Evolutionary conservation across 92 coral and sea anemone genomes (phyloP).

Genomic region (Umimayanthus kanabou): DNA sequence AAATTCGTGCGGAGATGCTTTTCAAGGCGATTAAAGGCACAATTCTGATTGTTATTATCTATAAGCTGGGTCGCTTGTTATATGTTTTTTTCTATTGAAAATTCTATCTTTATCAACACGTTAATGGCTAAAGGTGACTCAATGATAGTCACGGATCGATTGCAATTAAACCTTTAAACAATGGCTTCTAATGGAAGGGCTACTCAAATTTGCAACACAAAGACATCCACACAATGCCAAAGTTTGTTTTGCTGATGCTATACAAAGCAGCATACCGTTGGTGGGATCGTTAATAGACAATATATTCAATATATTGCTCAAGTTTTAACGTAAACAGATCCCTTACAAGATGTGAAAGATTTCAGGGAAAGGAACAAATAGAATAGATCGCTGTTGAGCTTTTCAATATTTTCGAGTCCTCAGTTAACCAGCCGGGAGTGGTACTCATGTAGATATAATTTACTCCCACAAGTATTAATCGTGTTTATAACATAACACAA

Average conservation of each 20-base stretch:
- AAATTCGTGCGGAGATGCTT: slow-evolving; percentile 23
- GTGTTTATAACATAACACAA: neutral
- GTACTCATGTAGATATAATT: neutral
- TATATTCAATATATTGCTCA: slow-evolving; percentile 30
- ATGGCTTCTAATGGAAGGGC: slow-evolving; percentile 59
- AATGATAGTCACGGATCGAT: slow-evolving; percentile 62
- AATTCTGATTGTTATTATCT: slow-evolving; percentile 8
- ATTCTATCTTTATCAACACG: slow-evolving; percentile 43
- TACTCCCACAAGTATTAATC: neutral
- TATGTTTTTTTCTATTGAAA: slow-evolving; percentile 31
- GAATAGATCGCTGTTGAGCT: neutral
- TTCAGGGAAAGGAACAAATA: neutral
- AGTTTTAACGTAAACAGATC: slow-evolving; percentile 33
- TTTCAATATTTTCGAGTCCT: neutral
- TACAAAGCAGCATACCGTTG: slow-evolving; percentile 24
- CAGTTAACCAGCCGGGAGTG: neutral
- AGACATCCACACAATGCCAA: slow-evolving; percentile 24
- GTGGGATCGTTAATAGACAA: slow-evolving; percentile 12
- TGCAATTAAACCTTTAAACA: slow-evolving; percentile 45
- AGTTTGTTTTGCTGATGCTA: slow-evolving; percentile 36
- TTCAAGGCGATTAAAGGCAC: slow-evolving; percentile 20
- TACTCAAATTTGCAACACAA: slow-evolving; percentile 63
- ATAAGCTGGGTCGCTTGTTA: slow-evolving; percentile 20
- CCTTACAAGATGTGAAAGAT: slow-evolving; percentile 1
- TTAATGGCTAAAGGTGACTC: slow-evolving; percentile 43